Conservation (phyloP, 30 jellyfish, hydroid and myxozoan species). For the Aurelia aurita region DNA sequence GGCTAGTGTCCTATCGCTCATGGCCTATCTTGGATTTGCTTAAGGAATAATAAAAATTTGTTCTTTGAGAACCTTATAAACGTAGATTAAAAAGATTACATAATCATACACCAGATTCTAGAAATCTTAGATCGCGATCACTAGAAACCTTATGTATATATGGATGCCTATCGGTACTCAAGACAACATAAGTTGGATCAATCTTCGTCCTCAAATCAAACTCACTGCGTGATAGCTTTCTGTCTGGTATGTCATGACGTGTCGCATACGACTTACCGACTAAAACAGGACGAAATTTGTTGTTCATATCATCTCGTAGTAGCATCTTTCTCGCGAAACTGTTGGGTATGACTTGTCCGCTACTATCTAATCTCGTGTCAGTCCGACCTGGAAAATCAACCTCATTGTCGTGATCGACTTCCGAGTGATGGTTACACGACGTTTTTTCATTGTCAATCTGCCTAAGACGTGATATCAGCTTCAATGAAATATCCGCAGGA, state of each 20-base stretch:
- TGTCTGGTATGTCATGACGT: not conserved
- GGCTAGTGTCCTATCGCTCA: too few relatives aligned
- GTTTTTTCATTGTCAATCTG: not conserved
- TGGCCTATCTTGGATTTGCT: too few relatives aligned
- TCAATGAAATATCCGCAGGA: constrained; percentile 7
- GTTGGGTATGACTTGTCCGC: constrained; percentile 1
- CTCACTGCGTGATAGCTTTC: constrained; percentile 37
- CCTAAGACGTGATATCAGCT: constrained; percentile 5
- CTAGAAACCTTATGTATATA: constrained; percentile 15
- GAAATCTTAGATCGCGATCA: constrained; percentile 7
- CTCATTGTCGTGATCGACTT: not conserved
- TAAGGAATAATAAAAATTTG: too few relatives aligned
- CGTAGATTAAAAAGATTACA: not conserved
- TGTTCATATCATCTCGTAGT: not conserved
- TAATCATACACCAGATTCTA: constrained; percentile 3
- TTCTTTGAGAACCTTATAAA: too few relatives aligned
- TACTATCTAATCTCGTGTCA: not conserved
- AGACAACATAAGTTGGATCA: not conserved
- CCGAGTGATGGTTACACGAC: not conserved
- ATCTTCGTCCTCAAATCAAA: constrained; percentile 5
- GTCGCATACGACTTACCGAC: too few relatives aligned
- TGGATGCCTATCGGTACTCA: constrained; percentile 19
- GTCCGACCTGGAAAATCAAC: not conserved
- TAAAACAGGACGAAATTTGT: not conserved
- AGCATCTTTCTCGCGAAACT: not conserved